Percentiles rank a stretch among this genome's conserved stretches.
Evolutionary conservation across 2,113 vertebrate genomes (phyloP).

Genomic region (Donacobius atricapilla): DNA sequence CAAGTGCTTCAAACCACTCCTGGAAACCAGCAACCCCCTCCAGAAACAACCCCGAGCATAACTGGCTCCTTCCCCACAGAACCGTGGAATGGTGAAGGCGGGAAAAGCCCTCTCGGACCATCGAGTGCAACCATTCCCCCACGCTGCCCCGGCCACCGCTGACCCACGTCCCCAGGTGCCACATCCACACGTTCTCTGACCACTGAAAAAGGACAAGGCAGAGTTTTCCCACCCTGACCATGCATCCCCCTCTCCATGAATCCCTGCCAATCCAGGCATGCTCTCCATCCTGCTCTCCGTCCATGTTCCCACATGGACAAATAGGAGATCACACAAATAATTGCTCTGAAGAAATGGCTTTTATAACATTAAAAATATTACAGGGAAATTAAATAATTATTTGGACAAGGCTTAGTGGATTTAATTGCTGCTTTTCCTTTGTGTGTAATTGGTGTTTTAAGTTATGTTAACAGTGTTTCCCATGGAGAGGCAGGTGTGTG

Average conservation of each 20-base stretch:
- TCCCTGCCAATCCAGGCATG: fast-evolving
- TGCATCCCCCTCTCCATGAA: fast-evolving
- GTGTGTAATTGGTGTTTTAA: not conserved
- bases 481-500: not conserved
- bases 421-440: slow-evolving; percentile 11
- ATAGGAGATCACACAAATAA: not conserved
- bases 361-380: not conserved
- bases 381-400: not conserved
- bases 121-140: not conserved
- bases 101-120: not conserved
- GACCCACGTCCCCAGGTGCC: not conserved
- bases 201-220: fast-evolving
- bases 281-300: not conserved
- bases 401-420: not conserved
- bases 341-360: not conserved
- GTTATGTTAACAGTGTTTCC: not conserved
- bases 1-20: not conserved
- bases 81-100: fast-evolving
- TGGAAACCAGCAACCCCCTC: not conserved
- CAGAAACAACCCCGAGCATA: fast-evolving
- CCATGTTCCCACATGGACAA: not conserved
- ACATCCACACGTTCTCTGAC: not conserved
- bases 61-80: not conserved
- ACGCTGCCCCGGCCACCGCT: not conserved
- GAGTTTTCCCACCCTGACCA: not conserved